Conservation (phyloP, 2,797 vertebrate species). For the Sparidentex hasta region DNA sequence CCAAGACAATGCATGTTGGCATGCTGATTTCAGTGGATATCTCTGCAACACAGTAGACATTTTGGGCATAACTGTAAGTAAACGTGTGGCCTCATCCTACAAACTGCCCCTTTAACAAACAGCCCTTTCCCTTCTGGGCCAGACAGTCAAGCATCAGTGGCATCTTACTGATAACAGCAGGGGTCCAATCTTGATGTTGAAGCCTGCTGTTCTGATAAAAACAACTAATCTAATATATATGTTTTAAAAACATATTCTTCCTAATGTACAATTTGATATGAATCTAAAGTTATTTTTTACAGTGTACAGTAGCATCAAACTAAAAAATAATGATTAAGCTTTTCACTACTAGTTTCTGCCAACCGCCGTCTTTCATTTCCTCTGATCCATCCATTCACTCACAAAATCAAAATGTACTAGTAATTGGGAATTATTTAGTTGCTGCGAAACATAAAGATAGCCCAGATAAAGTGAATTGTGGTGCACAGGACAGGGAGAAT, state of each 20-base stretch:
- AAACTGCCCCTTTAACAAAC: neutral
- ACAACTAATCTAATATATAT: slow-evolving; percentile 22
- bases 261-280: neutral
- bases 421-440: slow-evolving; percentile 21
- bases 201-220: slow-evolving; percentile 5
- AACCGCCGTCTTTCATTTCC: slow-evolving; percentile 18
- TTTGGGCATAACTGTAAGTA: too few species aligned
- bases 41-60: too few species aligned
- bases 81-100: too few species aligned
- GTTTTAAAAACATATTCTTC: neutral
- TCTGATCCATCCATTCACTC: neutral
- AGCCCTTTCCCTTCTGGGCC: neutral
- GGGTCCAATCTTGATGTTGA: neutral
- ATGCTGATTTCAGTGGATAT: too few species aligned
- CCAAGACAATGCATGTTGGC: too few species aligned
- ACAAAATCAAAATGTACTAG: slow-evolving; percentile 20
- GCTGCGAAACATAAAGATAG: slow-evolving; percentile 8
- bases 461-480: slow-evolving; percentile 10
- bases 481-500: slow-evolving; percentile 31
- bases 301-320: neutral
- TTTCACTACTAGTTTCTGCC: slow-evolving; percentile 2
- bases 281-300: neutral
- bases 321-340: slow-evolving; percentile 30
- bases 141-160: slow-evolving; percentile 4
- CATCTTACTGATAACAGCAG: slow-evolving; percentile 10